Base-by-base conservation (phyloP, 2,888 invertebrate genomes). In the Agonopterix subpropinquella region DNA sequence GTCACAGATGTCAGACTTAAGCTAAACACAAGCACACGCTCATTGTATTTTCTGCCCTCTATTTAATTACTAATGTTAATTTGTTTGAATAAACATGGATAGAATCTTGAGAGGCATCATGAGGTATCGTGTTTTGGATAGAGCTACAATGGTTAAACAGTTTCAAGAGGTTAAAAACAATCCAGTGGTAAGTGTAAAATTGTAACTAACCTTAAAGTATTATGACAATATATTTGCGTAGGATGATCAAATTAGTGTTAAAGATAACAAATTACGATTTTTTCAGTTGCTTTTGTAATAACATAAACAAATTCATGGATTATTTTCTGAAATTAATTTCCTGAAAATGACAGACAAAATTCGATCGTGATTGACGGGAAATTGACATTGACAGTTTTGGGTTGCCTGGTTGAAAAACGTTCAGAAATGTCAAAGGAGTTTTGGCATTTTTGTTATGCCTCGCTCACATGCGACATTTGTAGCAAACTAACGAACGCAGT, bases 141-240 rank as follows among this genome's bases (percentile, higher is more conserved):
- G 95, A 57, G 92, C 93, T 53, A 92, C 91, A 68, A 96, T 97
- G 96, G 95, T 98, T 36, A 93, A 96, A 84, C 97, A 98, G 82
- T 98, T 98, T 84, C 90, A 95, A 79, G 90, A 93, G 91, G 96
- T 98, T 60, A 46, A 46, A 46, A 41, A 46, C 11, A 49, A 49
- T 15, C 52, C 49, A 11, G 48, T 45, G 89, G 96, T 96, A 89
- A 89, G 91, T 82, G 57, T 11, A 2, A 37, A 59, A 62, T 58
- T 58, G 52, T 54, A 55, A 69, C 73, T 63, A 53, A 66, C 67
- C 67, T 70, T 67, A 52, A 2, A 11, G 52, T 39, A 37, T 49
- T 37, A 28, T 28, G 28, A 5, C 5, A 5, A 28, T 28, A 28
- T 5, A 28, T 28, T 5, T 28, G 5, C 28, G 28, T 28, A 28